Evolutionary conservation across 2,113 vertebrate species (phyloP).

Genomic region (Propithecus coquereli): DNA sequence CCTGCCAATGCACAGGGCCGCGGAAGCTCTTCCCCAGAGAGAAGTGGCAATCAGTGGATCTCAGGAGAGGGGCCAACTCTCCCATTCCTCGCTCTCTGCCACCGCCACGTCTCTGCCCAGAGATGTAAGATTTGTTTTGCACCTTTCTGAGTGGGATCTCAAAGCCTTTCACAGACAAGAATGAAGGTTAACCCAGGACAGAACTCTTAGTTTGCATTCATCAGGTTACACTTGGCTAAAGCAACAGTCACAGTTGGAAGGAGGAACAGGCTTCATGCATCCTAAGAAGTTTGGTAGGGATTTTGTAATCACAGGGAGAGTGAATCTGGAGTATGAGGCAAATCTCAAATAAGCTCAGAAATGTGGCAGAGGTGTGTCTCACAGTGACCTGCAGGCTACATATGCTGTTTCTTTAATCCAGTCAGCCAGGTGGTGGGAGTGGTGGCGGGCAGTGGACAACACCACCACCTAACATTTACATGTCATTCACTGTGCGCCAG

Average conservation of each 20-base stretch:
- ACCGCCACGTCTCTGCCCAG: neutral
- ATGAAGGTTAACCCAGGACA: conserved; percentile 68
- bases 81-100: neutral
- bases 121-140: conserved; percentile 44
- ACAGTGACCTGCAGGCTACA: neutral
- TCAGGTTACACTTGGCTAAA: conserved; percentile 68
- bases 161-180: conserved; percentile 56
- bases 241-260: conserved; percentile 57
- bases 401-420: neutral
- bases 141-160: conserved; percentile 58
- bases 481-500: neutral
- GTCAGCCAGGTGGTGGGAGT: neutral
- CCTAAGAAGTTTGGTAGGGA: conserved; percentile 52
- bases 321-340: neutral
- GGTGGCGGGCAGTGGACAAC: neutral
- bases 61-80: neutral
- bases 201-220: conserved; percentile 68
- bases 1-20: neutral
- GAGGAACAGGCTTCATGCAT: conserved; percentile 27
- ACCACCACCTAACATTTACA: neutral
- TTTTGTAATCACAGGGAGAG: conserved; percentile 45
- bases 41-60: neutral
- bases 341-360: conserved; percentile 6
- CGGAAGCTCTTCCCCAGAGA: neutral
- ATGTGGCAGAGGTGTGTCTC: neutral